phyloP scores from a whole-genome alignment of 2,113 vertebrate species.

The Dromaius novaehollandiae region DNA sequence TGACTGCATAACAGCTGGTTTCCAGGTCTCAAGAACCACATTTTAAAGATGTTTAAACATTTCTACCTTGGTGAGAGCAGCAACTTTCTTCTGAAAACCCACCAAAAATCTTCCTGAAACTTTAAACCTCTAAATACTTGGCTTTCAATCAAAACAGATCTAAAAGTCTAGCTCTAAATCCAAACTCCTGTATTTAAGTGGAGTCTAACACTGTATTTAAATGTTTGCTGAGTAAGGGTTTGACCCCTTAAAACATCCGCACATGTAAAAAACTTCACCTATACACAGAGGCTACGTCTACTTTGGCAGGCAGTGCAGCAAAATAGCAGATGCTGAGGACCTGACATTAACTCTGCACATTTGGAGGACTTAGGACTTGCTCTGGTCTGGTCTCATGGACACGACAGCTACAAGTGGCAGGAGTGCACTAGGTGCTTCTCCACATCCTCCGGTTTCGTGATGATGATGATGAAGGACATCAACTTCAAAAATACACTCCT shows the following conservation, averaged over 20 bases:
- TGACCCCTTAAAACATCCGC: neutral
- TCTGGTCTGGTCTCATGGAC: rapidly evolving
- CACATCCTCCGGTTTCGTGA: neutral
- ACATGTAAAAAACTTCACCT: neutral
- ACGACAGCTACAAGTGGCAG: neutral
- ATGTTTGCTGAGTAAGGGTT: neutral
- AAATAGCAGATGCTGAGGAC: neutral
- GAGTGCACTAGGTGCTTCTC: neutral
- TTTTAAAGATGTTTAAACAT: neutral
- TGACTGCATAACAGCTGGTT: neutral
- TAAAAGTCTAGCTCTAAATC: neutral
- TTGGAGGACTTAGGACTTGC: neutral
- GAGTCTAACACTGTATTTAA: neutral
- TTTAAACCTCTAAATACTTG: neutral
- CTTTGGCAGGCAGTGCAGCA: neutral
- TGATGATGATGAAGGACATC: neutral
- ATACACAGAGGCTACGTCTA: neutral
- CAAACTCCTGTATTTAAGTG: neutral
- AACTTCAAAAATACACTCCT: neutral
- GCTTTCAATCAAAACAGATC: neutral
- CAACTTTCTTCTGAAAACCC: neutral
- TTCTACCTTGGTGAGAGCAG: neutral
- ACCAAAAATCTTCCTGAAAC: neutral
- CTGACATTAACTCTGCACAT: neutral
- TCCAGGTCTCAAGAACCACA: neutral